These are phyloP conservation scores for Lordiphosa fenestrarum DNA, from an alignment of 2,888 invertebrate species.

Conservation along the genomic window DNA sequence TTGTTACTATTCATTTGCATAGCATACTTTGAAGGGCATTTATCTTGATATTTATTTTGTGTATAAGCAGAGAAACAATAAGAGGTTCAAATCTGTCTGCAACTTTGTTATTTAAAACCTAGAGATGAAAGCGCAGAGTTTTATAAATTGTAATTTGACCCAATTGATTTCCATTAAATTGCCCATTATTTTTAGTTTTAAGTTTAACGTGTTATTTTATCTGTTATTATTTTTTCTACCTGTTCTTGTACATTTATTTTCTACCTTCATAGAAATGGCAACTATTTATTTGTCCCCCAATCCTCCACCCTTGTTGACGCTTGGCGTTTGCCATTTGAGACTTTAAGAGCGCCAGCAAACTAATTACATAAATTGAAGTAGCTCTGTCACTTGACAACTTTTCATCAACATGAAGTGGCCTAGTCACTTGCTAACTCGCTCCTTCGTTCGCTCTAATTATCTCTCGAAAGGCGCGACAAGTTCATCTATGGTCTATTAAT, in stretches of 20 bases:
- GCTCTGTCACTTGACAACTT: background rate
- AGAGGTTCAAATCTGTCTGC: no score
- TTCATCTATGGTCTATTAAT: constrained; percentile 56
- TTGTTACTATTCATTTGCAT: no score
- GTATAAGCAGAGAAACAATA: no score
- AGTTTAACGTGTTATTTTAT: no score
- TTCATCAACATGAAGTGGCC: background rate
- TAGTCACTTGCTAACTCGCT: constrained; percentile 14
- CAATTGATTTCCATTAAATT: no score
- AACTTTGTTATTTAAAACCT: no score
- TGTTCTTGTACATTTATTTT: constrained; percentile 9
- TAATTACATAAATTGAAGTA: constrained; percentile 51
- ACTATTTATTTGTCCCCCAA: constrained; percentile 2
- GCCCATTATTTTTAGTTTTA: no score
- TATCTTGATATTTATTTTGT: no score
- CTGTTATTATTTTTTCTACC: constrained; percentile 7
- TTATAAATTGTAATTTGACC: no score
- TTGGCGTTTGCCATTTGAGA: constrained; percentile 9
- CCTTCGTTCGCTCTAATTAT: constrained; percentile 51
- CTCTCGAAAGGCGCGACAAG: constrained; percentile 49
- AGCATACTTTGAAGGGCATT: no score
- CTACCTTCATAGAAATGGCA: constrained; percentile 3
- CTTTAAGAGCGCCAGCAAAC: constrained; percentile 36
- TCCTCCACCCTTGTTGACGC: background rate
- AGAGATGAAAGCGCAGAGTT: no score